Conservation (phyloP, 1,140 invertebrate genomes). For the Drosophila obscura region DNA sequence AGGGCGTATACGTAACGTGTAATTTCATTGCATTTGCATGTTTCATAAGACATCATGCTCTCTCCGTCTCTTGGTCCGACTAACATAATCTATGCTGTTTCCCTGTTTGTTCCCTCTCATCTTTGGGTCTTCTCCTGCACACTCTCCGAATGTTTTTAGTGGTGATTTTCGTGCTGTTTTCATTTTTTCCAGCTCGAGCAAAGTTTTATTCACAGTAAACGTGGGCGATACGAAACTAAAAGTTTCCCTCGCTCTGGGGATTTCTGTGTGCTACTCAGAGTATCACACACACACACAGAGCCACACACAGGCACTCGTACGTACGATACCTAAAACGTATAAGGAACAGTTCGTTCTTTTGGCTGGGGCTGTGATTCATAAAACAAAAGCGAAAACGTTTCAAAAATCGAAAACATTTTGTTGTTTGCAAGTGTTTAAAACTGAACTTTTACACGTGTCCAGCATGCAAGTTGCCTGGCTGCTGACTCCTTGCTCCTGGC, state of each 20-base stretch:
- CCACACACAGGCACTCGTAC: not conserved
- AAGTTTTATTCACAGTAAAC: slow-evolving; percentile 82
- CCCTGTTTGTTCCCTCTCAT: slow-evolving; percentile 35
- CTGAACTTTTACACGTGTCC: slow-evolving; percentile 77
- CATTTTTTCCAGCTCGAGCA: slow-evolving; percentile 57
- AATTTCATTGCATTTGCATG: slow-evolving; percentile 81
- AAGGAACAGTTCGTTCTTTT: slow-evolving; percentile 2
- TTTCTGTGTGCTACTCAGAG: slow-evolving; percentile 34
- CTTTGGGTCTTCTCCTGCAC: not conserved
- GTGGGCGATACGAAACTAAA: slow-evolving; percentile 74
- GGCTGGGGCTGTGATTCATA: slow-evolving; percentile 62
- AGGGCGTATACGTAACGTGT: slow-evolving; percentile 79
- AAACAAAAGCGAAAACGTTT: slow-evolving; percentile 63
- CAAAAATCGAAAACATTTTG: slow-evolving; percentile 66
- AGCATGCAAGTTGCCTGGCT: slow-evolving; percentile 53
- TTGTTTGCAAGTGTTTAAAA: slow-evolving; percentile 79
- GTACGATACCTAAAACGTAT: slow-evolving; percentile 12
- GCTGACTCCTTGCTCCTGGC: not conserved
- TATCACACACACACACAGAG: slow-evolving; percentile 7
- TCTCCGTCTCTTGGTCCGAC: slow-evolving; percentile 10
- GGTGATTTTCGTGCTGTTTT: slow-evolving; percentile 30
- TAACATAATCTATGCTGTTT: slow-evolving; percentile 57
- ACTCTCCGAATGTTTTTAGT: slow-evolving; percentile 23
- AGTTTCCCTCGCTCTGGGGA: slow-evolving; percentile 68
- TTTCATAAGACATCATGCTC: slow-evolving; percentile 55